Conservation (phyloP, 2,888 invertebrate genomes). For the Esperia sulphurella region DNA sequence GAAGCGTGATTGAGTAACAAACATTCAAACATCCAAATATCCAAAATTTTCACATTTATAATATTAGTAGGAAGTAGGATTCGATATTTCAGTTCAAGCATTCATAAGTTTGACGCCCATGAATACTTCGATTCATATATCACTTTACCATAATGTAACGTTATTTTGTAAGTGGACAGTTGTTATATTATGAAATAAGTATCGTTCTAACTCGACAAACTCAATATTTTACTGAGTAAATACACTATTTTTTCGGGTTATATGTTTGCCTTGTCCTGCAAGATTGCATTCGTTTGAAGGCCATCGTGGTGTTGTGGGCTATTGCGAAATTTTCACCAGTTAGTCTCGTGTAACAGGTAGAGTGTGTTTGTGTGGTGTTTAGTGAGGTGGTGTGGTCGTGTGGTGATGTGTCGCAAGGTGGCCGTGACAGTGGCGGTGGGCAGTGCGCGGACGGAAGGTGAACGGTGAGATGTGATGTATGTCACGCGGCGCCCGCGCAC, state of each 20-base stretch:
- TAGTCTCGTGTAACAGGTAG: slow-evolving; percentile 37
- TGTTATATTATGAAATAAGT: neutral
- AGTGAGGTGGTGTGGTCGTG: slow-evolving; percentile 23
- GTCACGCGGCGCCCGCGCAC: slow-evolving; percentile 70
- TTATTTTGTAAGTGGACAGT: neutral
- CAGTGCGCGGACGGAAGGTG: slow-evolving; percentile 60
- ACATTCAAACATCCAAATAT: too few species aligned
- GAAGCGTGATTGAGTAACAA: too few species aligned
- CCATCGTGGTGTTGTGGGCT: slow-evolving; percentile 34
- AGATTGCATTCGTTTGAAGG: slow-evolving; percentile 31
- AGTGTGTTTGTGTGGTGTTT: neutral
- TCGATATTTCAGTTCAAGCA: too few species aligned
- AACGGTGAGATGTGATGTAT: slow-evolving; percentile 73
- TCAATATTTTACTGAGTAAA: neutral
- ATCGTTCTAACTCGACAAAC: neutral
- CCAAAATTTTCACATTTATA: too few species aligned
- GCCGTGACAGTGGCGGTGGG: slow-evolving; percentile 70
- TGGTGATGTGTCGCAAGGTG: slow-evolving; percentile 61
- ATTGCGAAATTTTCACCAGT: slow-evolving; percentile 51
- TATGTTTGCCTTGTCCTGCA: slow-evolving; percentile 26
- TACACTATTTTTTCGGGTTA: slow-evolving; percentile 16
- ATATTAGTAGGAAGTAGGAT: too few species aligned
- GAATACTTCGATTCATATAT: neutral
- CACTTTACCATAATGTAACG: neutral
- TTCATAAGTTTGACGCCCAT: too few species aligned